These are phyloP conservation scores for Eilema depressum DNA, from an alignment of 2,888 invertebrate species.

Conservation along the genomic window DNA sequence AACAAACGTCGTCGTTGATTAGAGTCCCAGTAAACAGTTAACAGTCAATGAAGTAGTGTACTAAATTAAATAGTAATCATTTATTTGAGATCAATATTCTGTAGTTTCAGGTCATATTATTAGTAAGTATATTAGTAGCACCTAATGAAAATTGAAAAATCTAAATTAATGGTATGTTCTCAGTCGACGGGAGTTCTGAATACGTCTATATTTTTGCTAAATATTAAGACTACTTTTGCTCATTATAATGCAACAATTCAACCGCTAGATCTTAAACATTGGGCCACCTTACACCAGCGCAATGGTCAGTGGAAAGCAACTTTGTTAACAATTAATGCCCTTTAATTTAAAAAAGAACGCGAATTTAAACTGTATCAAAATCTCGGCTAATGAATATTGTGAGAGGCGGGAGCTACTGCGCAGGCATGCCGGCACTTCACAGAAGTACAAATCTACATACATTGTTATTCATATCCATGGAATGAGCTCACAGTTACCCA, in stretches of 20 bases:
- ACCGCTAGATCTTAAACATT: constrained; percentile 27
- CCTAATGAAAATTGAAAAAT: not conserved
- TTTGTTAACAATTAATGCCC: constrained; percentile 76
- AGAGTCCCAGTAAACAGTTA: too few relatives aligned
- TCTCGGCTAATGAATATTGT: constrained; percentile 65
- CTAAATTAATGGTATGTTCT: not conserved
- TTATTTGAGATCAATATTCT: too few relatives aligned
- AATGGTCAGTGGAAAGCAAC: constrained; percentile 61
- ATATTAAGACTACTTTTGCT: too few relatives aligned
- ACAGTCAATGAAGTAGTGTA: too few relatives aligned
- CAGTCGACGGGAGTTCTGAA: not conserved
- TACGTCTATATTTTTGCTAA: too few relatives aligned
- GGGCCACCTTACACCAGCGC: constrained; percentile 29
- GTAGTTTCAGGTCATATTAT: too few relatives aligned
- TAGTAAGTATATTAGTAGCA: too few relatives aligned
- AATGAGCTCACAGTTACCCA: constrained; percentile 18
- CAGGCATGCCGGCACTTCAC: constrained; percentile 14
- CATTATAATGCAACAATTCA: not conserved
- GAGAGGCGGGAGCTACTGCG: constrained; percentile 48
- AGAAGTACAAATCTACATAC: constrained; percentile 23
- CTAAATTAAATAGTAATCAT: too few relatives aligned
- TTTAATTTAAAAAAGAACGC: constrained; percentile 75
- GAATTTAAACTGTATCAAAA: constrained; percentile 68
- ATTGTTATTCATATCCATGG: constrained; percentile 25
- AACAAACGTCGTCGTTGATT: too few relatives aligned